phyloP scores from a whole-genome alignment of 1,140 invertebrate species.

The Pogonus chalceus region DNA sequence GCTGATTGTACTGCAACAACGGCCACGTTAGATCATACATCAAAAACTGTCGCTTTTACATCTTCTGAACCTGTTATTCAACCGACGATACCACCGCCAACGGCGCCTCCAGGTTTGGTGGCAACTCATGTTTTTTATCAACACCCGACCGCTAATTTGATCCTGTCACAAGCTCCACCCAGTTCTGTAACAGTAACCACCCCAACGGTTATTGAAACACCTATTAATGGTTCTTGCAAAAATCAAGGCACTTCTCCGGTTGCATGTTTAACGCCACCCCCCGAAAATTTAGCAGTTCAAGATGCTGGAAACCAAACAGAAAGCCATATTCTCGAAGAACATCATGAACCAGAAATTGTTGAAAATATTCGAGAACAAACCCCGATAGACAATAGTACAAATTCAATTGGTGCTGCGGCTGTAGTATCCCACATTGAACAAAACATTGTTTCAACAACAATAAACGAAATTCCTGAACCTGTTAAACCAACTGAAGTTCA shows the following conservation, averaged over 20 bases:
- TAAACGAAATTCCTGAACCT: slow-evolving; percentile 2
- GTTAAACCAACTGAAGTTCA: slow-evolving; percentile 27
- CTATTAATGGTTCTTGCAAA: too few species aligned
- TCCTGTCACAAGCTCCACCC: slow-evolving; percentile 39
- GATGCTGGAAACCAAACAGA: slow-evolving; percentile 75
- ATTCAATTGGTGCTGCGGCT: not conserved
- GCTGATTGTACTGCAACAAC: slow-evolving; percentile 37
- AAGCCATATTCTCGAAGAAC: slow-evolving; percentile 44
- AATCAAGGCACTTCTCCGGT: slow-evolving; percentile 47
- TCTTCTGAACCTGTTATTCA: slow-evolving; percentile 40
- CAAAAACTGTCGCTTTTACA: slow-evolving; percentile 45
- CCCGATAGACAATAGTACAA: not conserved
- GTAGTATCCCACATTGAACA: not conserved
- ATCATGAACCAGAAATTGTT: slow-evolving; percentile 19
- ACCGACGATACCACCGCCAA: slow-evolving; percentile 38
- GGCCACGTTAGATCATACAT: slow-evolving; percentile 38
- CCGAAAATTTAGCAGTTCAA: slow-evolving; percentile 49
- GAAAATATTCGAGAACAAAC: slow-evolving; percentile 4
- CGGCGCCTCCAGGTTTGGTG: slow-evolving; percentile 30
- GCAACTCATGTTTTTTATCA: slow-evolving; percentile 45
- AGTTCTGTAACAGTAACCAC: slow-evolving; percentile 26
- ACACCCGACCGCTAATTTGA: slow-evolving; percentile 34
- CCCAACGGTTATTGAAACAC: slow-evolving; percentile 29
- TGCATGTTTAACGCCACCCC: slow-evolving; percentile 49
- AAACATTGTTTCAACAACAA: not conserved